Evolutionary conservation across 2,888 invertebrate genomes (phyloP).

Genomic region (Lysandra coridon): DNA sequence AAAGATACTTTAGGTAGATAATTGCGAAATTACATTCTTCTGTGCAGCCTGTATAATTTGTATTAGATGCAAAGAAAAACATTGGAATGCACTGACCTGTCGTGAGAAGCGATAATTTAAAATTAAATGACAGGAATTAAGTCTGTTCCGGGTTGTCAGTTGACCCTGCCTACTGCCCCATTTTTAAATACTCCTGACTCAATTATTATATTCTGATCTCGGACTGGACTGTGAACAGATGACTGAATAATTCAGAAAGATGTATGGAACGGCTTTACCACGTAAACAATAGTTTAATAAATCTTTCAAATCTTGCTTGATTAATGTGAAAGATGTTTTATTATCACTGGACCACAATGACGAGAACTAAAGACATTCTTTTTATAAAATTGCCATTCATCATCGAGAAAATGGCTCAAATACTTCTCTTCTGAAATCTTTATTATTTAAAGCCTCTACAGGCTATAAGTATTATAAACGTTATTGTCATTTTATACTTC

Average conservation of each 20-base stretch:
- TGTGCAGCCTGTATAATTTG: neutral
- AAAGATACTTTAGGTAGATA: neutral
- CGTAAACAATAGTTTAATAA: constrained; percentile 5
- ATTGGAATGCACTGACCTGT: neutral
- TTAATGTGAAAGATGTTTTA: neutral
- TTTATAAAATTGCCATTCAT: too few relatives aligned
- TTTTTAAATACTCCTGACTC: neutral
- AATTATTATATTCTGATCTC: neutral
- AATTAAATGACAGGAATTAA: neutral
- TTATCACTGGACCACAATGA: neutral
- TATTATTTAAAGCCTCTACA: neutral
- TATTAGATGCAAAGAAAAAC: neutral
- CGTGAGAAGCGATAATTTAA: neutral
- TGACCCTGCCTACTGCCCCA: neutral
- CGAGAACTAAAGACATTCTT: neutral
- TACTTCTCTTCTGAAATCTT: too few relatives aligned
- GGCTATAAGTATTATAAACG: neutral
- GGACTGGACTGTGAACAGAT: neutral
- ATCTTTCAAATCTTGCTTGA: constrained; percentile 1
- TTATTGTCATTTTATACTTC: neutral
- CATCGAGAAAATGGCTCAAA: too few relatives aligned
- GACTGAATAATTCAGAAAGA: neutral
- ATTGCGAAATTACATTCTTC: neutral
- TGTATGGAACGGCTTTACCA: neutral
- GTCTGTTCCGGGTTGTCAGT: neutral